phyloP scores from a whole-genome alignment of 2,888 invertebrate species.

The Eupsilia transversa region DNA sequence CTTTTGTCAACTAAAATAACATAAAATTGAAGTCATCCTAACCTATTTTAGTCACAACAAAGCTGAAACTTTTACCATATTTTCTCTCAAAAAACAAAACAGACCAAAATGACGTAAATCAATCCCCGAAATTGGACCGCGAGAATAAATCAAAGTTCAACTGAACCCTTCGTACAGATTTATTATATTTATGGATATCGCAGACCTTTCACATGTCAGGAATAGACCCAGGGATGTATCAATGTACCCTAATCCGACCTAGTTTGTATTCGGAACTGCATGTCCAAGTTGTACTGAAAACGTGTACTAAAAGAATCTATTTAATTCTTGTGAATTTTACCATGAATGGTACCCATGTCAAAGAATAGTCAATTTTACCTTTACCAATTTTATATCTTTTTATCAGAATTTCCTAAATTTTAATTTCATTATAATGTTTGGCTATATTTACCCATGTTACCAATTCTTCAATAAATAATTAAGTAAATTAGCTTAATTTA shows the following conservation, averaged over 20 bases:
- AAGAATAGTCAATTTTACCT: neutral
- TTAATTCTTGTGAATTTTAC: neutral
- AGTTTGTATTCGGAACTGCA: slow-evolving; percentile 46
- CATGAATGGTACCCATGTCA: neutral
- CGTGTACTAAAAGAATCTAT: slow-evolving; percentile 11
- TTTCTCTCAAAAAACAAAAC: neutral
- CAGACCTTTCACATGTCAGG: slow-evolving; percentile 42
- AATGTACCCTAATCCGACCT: slow-evolving; percentile 53
- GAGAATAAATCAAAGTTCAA: slow-evolving; percentile 47
- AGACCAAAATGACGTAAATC: neutral
- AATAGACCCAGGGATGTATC: slow-evolving; percentile 35
- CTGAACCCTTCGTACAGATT: slow-evolving; percentile 26
- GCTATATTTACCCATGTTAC: neutral
- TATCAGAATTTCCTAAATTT: neutral
- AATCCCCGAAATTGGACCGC: slow-evolving; percentile 22
- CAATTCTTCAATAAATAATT: neutral
- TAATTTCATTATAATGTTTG: neutral
- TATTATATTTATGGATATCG: slow-evolving; percentile 47
- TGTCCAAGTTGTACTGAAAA: slow-evolving; percentile 24
- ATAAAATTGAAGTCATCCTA: neutral
- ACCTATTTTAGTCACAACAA: slow-evolving; percentile 9
- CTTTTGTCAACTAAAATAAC: neutral
- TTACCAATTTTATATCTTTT: neutral
- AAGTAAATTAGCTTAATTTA: neutral
- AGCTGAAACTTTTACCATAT: neutral